Evolutionary conservation across 2,797 vertebrate genomes (phyloP), one percentile per base, ranked within the genome.

Genomic region (Prunella strophiata): DNA sequence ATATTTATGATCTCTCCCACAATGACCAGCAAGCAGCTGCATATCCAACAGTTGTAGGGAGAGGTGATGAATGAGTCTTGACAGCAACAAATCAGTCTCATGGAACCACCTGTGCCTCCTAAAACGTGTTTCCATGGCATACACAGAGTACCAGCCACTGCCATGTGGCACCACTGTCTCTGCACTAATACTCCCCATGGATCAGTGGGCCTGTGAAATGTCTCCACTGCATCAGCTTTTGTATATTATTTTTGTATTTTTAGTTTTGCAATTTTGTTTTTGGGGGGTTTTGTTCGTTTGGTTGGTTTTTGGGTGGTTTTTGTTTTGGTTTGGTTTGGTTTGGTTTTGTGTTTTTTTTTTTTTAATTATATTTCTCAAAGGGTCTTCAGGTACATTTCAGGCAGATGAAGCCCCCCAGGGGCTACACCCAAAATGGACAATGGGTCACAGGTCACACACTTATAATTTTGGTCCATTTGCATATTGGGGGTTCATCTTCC

Each of bases 61-160:
- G 91, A 94, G 55, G 92, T 97, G 94, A 97, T 96, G 93, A 94
- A 96, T 77, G 93, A 96, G 86, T 38, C 91, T 79, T 89, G 93
- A 87, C 65, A 83, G 88, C 89, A 93, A 95, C 96, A 97, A 95
- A 97, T 96, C 97, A 96, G 95, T 92, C 91, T 91, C 79, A 77
- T 10, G 48, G 89, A 96, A 77, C 80, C 43, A 67, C 67, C 91
- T 96, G 91, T 88, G 83, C 92, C 94, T 92, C 73, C 72, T 16
- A 87, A 66, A 76, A 52, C 2, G 16, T 63, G 79, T 85, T 95
- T 77, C 51, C 36, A 38, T 54, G 63, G 92, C 86, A 82, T 21
- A 75, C 36, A 50, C 76, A 79, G 94, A 95, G 92, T 93, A 91
- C 66, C 91, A 94, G 91, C 93, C 16, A 23, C 30, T 43, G 29